Evolutionary conservation across 2,113 vertebrate genomes (phyloP).

Genomic region (Leptobrachium ailaonicum): DNA sequence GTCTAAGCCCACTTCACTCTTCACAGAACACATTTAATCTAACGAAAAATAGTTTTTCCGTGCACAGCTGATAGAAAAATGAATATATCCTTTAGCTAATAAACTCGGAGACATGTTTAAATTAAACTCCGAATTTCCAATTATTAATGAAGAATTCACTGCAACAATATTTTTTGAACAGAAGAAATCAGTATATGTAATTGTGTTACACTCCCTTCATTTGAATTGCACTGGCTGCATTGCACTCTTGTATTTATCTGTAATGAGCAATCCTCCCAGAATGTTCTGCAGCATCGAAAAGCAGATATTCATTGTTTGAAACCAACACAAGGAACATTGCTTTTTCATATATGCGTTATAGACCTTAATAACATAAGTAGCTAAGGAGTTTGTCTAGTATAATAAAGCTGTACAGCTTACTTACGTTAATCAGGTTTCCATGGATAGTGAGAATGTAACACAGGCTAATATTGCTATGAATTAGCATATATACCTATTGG

Average conservation of each 20-base stretch:
- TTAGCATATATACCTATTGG: not conserved
- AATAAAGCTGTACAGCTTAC: slow-evolving; percentile 10
- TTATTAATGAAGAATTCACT: not conserved
- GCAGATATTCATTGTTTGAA: slow-evolving; percentile 6
- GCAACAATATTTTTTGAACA: not conserved
- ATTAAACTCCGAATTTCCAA: not conserved
- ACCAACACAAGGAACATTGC: not conserved
- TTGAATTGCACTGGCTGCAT: slow-evolving; percentile 8
- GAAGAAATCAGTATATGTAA: not conserved
- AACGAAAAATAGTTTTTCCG: too few species aligned
- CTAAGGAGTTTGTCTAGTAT: slow-evolving; percentile 2
- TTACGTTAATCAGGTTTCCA: slow-evolving; percentile 5
- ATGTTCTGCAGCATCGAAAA: slow-evolving; percentile 3
- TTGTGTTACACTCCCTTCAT: not conserved
- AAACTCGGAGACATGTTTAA: not conserved
- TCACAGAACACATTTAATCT: too few species aligned
- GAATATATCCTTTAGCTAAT: not conserved
- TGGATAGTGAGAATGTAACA: not conserved
- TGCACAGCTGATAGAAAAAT: too few species aligned
- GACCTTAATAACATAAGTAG: not conserved
- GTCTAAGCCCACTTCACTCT: too few species aligned
- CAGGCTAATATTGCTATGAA: not conserved
- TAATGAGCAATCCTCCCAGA: slow-evolving; percentile 14
- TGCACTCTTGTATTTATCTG: slow-evolving; percentile 29
- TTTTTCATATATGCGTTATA: not conserved